phyloP scores from a whole-genome alignment of 92 coral and sea anemone species.

The Porites cylindrica region DNA sequence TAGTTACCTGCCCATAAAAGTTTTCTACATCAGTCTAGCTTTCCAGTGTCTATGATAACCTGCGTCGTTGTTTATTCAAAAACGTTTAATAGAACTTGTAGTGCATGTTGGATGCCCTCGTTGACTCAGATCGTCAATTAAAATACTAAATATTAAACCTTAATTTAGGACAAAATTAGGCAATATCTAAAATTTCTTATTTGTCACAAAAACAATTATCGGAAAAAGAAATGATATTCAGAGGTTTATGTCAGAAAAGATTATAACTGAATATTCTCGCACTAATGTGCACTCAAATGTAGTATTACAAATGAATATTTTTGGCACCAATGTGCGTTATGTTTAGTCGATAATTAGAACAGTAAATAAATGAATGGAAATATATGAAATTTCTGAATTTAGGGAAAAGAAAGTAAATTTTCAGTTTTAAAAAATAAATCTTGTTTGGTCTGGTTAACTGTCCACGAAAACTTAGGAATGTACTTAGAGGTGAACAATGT shows the following conservation, averaged over 20 bases:
- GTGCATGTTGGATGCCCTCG: conserved; percentile 34
- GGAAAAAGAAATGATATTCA: neutral
- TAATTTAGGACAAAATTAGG: neutral
- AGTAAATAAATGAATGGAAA: neutral
- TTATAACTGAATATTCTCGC: conserved; percentile 14
- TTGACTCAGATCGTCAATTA: conserved; percentile 39
- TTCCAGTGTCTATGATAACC: neutral
- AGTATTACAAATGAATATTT: neutral
- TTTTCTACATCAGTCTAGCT: neutral
- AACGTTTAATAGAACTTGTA: neutral
- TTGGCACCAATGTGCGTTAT: too few relatives aligned
- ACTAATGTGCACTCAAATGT: neutral
- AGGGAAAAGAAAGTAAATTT: neutral
- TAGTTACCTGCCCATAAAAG: neutral
- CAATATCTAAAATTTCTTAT: neutral
- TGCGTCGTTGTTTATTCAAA: neutral
- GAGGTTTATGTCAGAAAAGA: neutral
- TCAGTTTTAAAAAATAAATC: neutral
- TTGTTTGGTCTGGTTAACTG: conserved; percentile 7
- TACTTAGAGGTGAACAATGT: neutral
- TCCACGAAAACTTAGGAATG: too few relatives aligned
- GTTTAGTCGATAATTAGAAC: neutral
- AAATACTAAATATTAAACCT: conserved; percentile 6
- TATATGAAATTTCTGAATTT: conserved; percentile 6
- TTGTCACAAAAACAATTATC: neutral